These are phyloP conservation scores for Cichladusa arquata DNA, from an alignment of 2,113 vertebrate species.

Conservation along the genomic window DNA sequence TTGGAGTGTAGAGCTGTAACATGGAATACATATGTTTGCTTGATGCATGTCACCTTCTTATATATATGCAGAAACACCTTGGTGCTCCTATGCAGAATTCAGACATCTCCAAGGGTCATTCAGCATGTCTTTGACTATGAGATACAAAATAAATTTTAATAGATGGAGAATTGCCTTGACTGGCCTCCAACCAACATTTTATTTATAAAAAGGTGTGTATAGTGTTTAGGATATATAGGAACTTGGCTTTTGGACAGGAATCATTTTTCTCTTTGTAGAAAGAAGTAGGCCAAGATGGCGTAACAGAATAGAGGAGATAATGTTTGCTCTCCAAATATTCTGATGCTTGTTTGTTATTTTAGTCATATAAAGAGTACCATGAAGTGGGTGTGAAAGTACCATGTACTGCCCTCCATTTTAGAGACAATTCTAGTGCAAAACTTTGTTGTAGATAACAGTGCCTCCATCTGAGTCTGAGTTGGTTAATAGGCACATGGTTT, in stretches of 20 bases:
- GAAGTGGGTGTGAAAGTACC: background rate
- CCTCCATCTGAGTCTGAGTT: background rate
- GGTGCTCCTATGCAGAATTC: background rate
- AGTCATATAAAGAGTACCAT: background rate
- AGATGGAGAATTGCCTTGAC: background rate
- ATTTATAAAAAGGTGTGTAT: background rate
- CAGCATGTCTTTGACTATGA: background rate
- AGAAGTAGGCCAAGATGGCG: background rate
- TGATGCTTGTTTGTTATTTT: background rate
- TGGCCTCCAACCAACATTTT: background rate
- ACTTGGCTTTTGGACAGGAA: background rate
- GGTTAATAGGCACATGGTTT: background rate
- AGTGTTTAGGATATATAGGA: background rate
- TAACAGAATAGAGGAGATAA: background rate
- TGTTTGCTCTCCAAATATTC: background rate
- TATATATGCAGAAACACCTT: background rate
- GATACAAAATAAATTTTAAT: conserved; percentile 3
- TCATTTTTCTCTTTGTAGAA: background rate
- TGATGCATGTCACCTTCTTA: background rate
- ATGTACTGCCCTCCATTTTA: background rate
- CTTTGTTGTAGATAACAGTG: background rate
- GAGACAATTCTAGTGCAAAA: background rate
- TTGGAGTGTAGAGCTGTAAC: background rate
- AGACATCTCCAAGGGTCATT: background rate
- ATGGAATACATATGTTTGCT: background rate